Percentiles rank a stretch among this genome's conserved stretches.
phyloP scores from a whole-genome alignment of 2,797 vertebrate species.

The Apodemus agrarius region DNA sequence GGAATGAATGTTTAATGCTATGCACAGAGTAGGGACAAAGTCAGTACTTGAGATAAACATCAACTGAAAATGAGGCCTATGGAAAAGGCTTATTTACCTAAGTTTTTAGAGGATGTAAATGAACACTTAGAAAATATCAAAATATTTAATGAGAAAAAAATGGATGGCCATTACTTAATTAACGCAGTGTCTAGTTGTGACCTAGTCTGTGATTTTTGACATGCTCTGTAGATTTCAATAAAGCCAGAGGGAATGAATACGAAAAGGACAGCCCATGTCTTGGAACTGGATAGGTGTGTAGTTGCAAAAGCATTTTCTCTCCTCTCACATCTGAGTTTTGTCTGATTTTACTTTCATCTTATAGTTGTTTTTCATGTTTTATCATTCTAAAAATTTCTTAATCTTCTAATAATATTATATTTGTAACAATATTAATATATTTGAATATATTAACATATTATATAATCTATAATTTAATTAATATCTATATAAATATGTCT shows the following conservation, averaged over 20 bases:
- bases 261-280: not conserved
- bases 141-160: not conserved
- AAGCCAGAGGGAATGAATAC: not conserved
- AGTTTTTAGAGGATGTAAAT: not conserved
- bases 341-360: not conserved
- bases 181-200: not conserved
- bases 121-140: not conserved
- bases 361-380: not conserved
- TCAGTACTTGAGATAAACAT: not conserved
- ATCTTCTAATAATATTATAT: not conserved
- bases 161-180: not conserved
- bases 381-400: not conserved
- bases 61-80: not conserved
- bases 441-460: not conserved
- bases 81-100: not conserved
- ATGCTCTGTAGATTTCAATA: not conserved
- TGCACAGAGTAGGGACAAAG: not conserved
- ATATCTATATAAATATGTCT: not conserved
- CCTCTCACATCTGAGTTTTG: not conserved
- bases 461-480: not conserved
- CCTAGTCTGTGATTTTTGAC: not conserved
- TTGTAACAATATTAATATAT: not conserved
- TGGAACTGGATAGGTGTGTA: not conserved
- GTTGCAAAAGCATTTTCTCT: not conserved
- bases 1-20: not conserved